Evolutionary conservation across 2,113 vertebrate species (phyloP), one percentile per base, ranked within the genome.

Genomic region (Pelmatolapia mariae): DNA sequence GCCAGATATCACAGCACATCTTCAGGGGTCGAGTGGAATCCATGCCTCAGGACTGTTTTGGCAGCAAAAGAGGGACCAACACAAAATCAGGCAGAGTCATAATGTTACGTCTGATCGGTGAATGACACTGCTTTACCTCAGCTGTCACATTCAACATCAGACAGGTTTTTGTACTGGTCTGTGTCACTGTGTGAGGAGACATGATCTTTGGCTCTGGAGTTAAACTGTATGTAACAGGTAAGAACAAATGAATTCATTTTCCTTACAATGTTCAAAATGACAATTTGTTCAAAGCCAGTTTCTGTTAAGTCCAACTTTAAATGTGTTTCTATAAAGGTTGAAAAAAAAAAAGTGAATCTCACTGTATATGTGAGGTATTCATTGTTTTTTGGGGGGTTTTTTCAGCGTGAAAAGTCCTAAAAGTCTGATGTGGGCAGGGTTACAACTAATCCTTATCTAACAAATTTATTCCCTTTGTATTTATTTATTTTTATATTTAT

Each of bases 221-320:
- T 12, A 87, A 82, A 82, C 82, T 91, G 38, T 80, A 19, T 15
- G 52, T 89, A 31, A 73, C 78, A 71, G 79, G 90, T 91, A 78
- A 87, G 79, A 85, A 66, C 4, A 7, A 40, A 50, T 29, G 6
- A 38, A 38, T 45, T 45, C 2, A 31, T 53, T 73, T 68, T 71
- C 33, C 15, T 81, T 78, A 56, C 38, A 1, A 1, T 10, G 0
- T 85, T 79, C 85, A 66, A 76, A n/a, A 18, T 31, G 11, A 83
- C 50, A 68, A 50, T 83, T 71, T 61, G 1, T 5, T 78, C 29
- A 13, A n/a, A 81, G 36, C 68, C 38, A 66, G 18, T 85, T 79
- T 59, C 18, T 0, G 7, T 18, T 82, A 22, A 22, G 10, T 22
- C 0, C 2, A 2, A 38, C 19, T n/a, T 38, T 1, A 66, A 66